Conservation (phyloP, 1,140 invertebrate species). For the Proales similis region DNA sequence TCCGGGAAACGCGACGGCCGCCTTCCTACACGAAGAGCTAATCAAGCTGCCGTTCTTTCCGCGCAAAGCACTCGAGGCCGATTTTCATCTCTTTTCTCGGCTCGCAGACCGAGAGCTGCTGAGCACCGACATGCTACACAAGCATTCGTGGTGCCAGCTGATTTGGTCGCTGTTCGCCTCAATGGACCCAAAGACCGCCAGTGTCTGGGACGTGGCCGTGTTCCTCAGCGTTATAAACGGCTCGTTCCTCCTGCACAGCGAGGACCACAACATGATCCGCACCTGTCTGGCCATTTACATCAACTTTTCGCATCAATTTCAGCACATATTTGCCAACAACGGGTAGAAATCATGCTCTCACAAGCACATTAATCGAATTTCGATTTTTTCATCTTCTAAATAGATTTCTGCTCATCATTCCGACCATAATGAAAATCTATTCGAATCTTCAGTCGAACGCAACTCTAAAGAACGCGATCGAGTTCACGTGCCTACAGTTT, state of each 20-base stretch:
- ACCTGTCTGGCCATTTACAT: constrained; percentile 94
- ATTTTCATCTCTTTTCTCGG: constrained; percentile 84
- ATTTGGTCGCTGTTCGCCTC: constrained; percentile 95
- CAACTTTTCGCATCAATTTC: constrained; percentile 94
- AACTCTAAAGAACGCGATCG: constrained; percentile 83
- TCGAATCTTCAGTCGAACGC: constrained; percentile 91
- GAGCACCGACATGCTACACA: constrained; percentile 36
- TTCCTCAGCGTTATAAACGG: constrained; percentile 97
- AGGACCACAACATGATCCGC: constrained; percentile 86
- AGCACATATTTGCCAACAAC: constrained; percentile 95
- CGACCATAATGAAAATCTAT: constrained; percentile 88
- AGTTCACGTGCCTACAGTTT: constrained; percentile 96
- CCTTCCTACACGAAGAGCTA: constrained; percentile 95
- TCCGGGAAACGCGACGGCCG: constrained; percentile 13
- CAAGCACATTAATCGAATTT: neutral
- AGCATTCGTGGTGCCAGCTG: constrained; percentile 56
- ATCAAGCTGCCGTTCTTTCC: constrained; percentile 98
- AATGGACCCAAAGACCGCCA: constrained; percentile 95
- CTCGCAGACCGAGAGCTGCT: constrained; percentile 67
- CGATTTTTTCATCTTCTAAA: constrained; percentile 43
- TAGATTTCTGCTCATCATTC: constrained; percentile 91
- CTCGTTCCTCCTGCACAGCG: constrained; percentile 87
- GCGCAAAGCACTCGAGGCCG: constrained; percentile 88
- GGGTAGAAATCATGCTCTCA: constrained; percentile 58
- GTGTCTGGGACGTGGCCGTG: constrained; percentile 89